Conservation (phyloP, 2,888 invertebrate species). For the Arrhopalites spinosus region DNA sequence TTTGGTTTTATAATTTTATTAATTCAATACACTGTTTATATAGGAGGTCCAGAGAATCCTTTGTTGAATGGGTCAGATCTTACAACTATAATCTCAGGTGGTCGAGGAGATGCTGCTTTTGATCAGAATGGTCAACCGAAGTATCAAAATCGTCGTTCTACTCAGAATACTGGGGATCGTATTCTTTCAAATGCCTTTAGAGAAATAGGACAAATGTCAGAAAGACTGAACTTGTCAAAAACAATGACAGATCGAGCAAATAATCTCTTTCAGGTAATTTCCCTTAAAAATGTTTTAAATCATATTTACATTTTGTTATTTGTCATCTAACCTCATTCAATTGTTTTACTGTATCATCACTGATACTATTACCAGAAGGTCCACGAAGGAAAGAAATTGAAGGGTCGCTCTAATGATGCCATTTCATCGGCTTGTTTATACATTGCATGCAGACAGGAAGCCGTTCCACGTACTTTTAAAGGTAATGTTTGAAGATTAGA, state of each 20-base stretch:
- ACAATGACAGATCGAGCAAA: constrained; percentile 96
- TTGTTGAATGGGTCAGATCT: constrained; percentile 91
- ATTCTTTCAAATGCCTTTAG: constrained; percentile 92
- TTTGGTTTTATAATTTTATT: too few species aligned
- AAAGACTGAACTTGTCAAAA: constrained; percentile 92
- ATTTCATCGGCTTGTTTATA: constrained; percentile 98
- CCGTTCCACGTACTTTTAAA: constrained; percentile 97
- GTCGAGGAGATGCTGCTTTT: constrained; percentile 77
- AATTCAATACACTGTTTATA: too few species aligned
- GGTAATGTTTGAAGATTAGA: too few species aligned
- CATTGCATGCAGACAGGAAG: constrained; percentile 97
- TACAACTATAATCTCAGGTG: constrained; percentile 85
- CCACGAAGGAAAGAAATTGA: constrained; percentile 91
- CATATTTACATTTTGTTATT: not conserved
- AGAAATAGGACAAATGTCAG: constrained; percentile 97
- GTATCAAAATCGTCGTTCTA: constrained; percentile 70
- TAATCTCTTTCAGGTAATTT: constrained; percentile 79
- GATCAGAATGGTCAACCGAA: constrained; percentile 76
- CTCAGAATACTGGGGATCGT: constrained; percentile 93
- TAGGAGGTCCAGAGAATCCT: constrained; percentile 98
- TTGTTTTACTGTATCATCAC: not conserved
- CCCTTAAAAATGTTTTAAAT: not conserved
- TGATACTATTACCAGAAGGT: constrained; percentile 81
- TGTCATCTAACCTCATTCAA: not conserved
- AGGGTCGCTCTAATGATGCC: constrained; percentile 94